These are phyloP conservation scores for Chionis minor DNA, from an alignment of 2,113 vertebrate genomes.

Conservation along the genomic window DNA sequence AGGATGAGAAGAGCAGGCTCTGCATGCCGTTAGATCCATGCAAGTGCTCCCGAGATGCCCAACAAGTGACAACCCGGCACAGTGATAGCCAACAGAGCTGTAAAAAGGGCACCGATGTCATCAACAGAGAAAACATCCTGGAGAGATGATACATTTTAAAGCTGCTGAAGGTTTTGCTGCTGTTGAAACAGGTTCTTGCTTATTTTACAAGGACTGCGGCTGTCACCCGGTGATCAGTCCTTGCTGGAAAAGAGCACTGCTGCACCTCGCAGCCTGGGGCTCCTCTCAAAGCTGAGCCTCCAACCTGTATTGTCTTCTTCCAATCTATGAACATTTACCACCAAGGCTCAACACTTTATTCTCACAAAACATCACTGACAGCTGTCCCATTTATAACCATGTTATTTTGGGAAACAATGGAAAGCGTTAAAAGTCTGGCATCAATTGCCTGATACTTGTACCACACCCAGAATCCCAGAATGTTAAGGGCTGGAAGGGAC, in stretches of 20 bases:
- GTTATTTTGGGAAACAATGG: background rate
- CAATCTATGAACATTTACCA: background rate
- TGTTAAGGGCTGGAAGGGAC: too few species aligned
- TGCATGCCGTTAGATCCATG: fast-evolving
- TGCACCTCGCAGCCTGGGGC: background rate
- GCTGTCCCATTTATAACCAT: background rate
- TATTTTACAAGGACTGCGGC: background rate
- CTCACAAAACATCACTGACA: background rate
- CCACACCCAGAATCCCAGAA: background rate
- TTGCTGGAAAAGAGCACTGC: fast-evolving
- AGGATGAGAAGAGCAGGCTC: fast-evolving
- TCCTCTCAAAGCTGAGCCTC: background rate
- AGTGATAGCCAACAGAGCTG: background rate
- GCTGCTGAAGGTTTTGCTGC: background rate
- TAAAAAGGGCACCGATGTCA: background rate
- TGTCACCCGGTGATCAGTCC: background rate
- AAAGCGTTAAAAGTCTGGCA: background rate
- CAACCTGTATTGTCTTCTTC: background rate
- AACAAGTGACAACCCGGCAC: background rate
- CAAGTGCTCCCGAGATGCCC: background rate
- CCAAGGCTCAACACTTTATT: background rate
- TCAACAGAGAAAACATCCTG: background rate
- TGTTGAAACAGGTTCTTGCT: background rate
- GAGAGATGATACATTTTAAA: background rate
- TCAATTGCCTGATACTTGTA: background rate